Conservation (phyloP, 1,140 invertebrate genomes). For the Listronotus bonariensis region DNA sequence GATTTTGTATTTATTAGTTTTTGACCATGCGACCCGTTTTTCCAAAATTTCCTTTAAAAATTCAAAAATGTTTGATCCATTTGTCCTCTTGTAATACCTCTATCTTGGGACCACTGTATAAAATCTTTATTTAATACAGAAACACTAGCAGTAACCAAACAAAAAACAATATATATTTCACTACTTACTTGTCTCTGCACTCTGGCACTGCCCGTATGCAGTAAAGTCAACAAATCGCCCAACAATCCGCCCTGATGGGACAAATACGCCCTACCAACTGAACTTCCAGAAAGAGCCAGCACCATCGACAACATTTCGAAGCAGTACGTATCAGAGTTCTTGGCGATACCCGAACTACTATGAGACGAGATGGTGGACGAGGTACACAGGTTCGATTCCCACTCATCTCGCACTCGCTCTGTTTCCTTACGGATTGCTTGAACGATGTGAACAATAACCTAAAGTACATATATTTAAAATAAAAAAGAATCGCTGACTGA, state of each 20-base stretch:
- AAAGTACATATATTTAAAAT: constrained; percentile 39
- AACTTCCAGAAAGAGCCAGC: constrained; percentile 89
- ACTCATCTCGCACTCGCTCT: constrained; percentile 81
- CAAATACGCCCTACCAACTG: constrained; percentile 86
- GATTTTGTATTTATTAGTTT: no score
- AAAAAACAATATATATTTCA: no score
- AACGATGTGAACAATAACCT: constrained; percentile 92
- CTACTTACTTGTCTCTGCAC: constrained; percentile 84
- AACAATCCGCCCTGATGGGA: constrained; percentile 86
- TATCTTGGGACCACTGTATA: no score
- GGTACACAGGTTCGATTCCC: constrained; percentile 67
- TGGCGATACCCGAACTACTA: constrained; percentile 56
- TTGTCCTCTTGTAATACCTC: no score
- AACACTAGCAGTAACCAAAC: no score
- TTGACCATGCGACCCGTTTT: no score
- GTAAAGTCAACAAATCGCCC: constrained; percentile 80
- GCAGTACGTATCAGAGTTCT: constrained; percentile 86
- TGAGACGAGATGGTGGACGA: constrained; percentile 38
- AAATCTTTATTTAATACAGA: no score
- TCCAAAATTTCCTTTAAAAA: no score
- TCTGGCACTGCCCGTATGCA: constrained; percentile 92
- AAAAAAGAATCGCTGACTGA: no score
- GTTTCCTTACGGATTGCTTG: constrained; percentile 90
- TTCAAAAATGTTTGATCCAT: no score
- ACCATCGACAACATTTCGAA: constrained; percentile 98